These are phyloP conservation scores for Cotesia congregata DNA, from an alignment of 2,888 invertebrate genomes.

Conservation along the genomic window DNA sequence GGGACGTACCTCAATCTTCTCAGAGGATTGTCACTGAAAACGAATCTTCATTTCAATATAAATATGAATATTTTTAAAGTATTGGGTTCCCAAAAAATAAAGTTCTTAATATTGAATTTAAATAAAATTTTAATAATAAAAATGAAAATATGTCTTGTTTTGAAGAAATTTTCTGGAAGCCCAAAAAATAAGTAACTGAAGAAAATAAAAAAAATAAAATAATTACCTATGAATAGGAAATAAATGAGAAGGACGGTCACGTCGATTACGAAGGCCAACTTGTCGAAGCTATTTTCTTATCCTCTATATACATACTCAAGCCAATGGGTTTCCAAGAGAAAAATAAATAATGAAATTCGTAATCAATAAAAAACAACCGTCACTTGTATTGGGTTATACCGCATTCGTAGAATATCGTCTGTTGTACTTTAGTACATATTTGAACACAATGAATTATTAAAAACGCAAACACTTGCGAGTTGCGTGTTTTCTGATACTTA, in stretches of 20 bases:
- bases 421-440: neutral
- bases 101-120: neutral
- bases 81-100: neutral
- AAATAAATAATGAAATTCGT: neutral
- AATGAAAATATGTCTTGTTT: no score
- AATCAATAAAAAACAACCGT: neutral
- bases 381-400: neutral
- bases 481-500: neutral
- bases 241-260: constrained; percentile 46
- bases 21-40: constrained; percentile 25
- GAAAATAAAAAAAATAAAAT: constrained; percentile 8
- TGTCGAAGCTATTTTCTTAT: constrained; percentile 18
- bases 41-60: neutral
- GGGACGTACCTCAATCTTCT: constrained; percentile 57
- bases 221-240: constrained; percentile 52
- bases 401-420: neutral
- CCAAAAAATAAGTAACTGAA: no score
- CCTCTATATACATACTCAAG: neutral
- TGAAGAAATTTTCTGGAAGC: no score
- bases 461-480: neutral
- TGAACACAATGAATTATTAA: neutral
- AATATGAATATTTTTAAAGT: neutral
- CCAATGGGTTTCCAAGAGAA: neutral
- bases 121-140: no score
- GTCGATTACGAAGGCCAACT: constrained; percentile 8